Percentiles rank a stretch among this genome's conserved stretches.
Conservation (phyloP, 2,888 invertebrate species). For the Ormyrus thymus region DNA sequence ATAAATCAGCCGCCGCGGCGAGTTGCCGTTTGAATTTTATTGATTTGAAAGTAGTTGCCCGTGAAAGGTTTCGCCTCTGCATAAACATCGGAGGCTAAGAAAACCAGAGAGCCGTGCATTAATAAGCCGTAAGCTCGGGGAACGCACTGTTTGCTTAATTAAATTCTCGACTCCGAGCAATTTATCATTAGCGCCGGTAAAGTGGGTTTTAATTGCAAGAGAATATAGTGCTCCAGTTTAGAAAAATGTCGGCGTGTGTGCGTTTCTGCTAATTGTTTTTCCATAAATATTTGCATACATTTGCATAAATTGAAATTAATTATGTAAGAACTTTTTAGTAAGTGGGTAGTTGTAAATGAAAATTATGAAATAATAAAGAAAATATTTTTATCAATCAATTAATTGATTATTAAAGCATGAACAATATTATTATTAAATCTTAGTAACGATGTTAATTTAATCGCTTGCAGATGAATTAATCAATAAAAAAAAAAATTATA, state of each 20-base stretch:
- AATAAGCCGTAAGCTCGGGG: conserved; percentile 4
- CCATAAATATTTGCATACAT: not conserved
- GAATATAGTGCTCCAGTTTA: not conserved
- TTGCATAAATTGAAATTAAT: too few species aligned
- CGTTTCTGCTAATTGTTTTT: not conserved
- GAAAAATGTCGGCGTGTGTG: not conserved
- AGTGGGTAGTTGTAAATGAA: too few species aligned
- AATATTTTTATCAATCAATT: too few species aligned
- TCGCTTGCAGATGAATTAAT: too few species aligned
- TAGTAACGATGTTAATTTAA: too few species aligned
- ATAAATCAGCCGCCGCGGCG: conserved; percentile 17
- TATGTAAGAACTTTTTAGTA: too few species aligned
- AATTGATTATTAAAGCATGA: too few species aligned
- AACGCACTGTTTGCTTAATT: conserved; percentile 11
- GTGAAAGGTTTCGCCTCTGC: conserved; percentile 11
- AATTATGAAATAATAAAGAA: too few species aligned
- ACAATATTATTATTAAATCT: too few species aligned
- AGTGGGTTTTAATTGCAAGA: conserved; percentile 7
- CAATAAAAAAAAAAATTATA: too few species aligned
- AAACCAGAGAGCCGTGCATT: conserved; percentile 2
- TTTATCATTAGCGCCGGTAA: too few species aligned
- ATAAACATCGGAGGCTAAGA: conserved; percentile 22
- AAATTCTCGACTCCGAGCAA: not conserved
- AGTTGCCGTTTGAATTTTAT: conserved; percentile 28
- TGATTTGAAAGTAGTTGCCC: conserved; percentile 28